phyloP scores from a whole-genome alignment of 2,888 invertebrate species.

The Spatulosminthurus flaviceps region DNA sequence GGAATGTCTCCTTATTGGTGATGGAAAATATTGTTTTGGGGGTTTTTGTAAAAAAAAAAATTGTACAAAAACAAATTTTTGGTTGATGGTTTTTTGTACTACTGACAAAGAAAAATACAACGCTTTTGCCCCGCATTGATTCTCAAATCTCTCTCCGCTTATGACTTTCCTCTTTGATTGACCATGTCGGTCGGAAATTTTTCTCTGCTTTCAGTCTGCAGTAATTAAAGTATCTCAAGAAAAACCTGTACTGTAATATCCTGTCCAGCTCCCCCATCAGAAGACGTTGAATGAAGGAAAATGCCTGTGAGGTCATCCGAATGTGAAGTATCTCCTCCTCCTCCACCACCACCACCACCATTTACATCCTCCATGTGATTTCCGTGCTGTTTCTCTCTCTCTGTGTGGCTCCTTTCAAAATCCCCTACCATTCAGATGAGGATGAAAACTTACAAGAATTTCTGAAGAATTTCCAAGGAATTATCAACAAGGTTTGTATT shows the following conservation, averaged over 20 bases:
- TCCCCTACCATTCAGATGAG: background rate
- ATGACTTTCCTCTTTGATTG: conserved; percentile 47
- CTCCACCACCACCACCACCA: too few species aligned
- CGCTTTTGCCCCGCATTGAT: conserved; percentile 16
- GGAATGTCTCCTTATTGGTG: too few species aligned
- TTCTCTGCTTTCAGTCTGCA: conserved; percentile 51
- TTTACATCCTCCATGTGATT: too few species aligned
- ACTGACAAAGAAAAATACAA: too few species aligned
- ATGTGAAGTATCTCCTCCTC: too few species aligned
- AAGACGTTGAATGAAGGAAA: conserved; percentile 43
- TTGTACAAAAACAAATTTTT: background rate
- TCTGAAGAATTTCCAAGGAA: too few species aligned
- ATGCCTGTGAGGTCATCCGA: background rate
- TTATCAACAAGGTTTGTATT: too few species aligned
- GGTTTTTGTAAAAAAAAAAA: too few species aligned
- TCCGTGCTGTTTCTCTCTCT: background rate
- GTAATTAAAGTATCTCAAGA: conserved; percentile 53
- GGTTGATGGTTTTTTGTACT: background rate
- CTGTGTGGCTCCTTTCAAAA: background rate
- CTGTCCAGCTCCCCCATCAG: conserved; percentile 47
- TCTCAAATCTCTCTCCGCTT: conserved; percentile 29
- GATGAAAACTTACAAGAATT: background rate
- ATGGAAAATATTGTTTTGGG: too few species aligned
- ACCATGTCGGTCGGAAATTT: conserved; percentile 38
- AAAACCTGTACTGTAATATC: conserved; percentile 48